A percentile compares a stretch with the other conserved stretches of the same genome.
phyloP scores from a whole-genome alignment of 2,888 invertebrate genomes.

The Fragum whitleyi region DNA sequence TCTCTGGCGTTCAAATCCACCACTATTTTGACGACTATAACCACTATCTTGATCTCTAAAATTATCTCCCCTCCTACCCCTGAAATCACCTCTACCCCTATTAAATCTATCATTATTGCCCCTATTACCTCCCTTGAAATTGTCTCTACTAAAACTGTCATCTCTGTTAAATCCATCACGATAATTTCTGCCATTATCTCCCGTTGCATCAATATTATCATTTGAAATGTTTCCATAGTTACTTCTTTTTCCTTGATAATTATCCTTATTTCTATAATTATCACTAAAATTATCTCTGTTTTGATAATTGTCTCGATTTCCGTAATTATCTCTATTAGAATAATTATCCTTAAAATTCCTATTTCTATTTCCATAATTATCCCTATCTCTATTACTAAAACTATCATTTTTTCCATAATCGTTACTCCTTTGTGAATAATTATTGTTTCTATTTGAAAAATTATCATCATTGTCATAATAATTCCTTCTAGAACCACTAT shows the following conservation, averaged over 20 bases:
- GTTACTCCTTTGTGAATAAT: slow-evolving; percentile 3
- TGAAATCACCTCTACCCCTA: background rate
- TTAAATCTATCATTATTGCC: slow-evolving; percentile 2
- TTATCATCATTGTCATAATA: background rate
- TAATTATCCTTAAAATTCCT: slow-evolving; percentile 28
- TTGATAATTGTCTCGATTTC: slow-evolving; percentile 33
- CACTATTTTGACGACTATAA: slow-evolving; percentile 35
- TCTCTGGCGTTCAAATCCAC: slow-evolving; percentile 21
- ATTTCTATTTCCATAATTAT: slow-evolving; percentile 38
- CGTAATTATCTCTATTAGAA: slow-evolving; percentile 27
- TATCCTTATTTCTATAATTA: slow-evolving; percentile 17
- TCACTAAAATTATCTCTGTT: slow-evolving; percentile 24
- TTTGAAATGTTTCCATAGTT: slow-evolving; percentile 26
- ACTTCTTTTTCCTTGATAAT: background rate
- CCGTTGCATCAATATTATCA: slow-evolving; percentile 23
- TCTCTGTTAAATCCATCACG: background rate
- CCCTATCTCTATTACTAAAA: slow-evolving; percentile 21
- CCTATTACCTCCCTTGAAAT: slow-evolving; percentile 22
- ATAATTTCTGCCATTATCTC: slow-evolving; percentile 10
- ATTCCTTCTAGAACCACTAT: slow-evolving; percentile 10
- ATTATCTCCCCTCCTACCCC: background rate
- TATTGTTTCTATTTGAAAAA: background rate
- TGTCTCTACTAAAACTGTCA: background rate
- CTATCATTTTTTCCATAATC: slow-evolving; percentile 25
- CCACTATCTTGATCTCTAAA: slow-evolving; percentile 16